Evolutionary conservation across 2,113 vertebrate genomes (phyloP), one percentile per base, ranked within the genome.

Genomic region (Sinocyclocheilus grahami): DNA sequence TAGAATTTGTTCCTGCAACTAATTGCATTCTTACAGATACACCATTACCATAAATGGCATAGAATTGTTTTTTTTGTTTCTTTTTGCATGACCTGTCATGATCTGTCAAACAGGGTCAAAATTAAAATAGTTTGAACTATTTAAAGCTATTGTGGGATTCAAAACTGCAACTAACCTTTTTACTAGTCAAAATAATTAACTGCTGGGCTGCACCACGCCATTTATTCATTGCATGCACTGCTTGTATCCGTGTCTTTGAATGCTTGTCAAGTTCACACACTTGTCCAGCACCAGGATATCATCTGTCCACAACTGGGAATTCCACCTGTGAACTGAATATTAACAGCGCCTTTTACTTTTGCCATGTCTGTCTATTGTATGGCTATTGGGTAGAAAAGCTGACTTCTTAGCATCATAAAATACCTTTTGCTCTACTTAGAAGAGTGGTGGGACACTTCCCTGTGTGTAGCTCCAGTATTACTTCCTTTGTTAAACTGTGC

Each of bases 231-330:
- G 9, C 67, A 71, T 78, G 51, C 53, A 1, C 16, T 30, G 13
- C 27, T 14, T 78, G 24, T 77, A 27, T 6, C 18, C 7, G 2
- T 55, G 9, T 27, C 22, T 20, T 18, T 67, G 42, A 46, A 82
- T 51, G 22, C 60, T 67, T 82, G 22, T 82, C 79, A n/a, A 20
- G 78, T 81, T 37, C 27, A 60, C 53, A n/a, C 22, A 42, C 39
- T 78, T 20, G 18, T 37, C 22, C 37, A 16, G 39, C 20, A 76
- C 12, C 42, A 51, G n/a, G 39, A 12, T 6, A 46, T 62, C 33
- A 42, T 80, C 55, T 39, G 55, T 42, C 22, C 22, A 63, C 22
- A 46, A 62, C 2, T 39, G 37, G 78, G 37, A 37, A 42, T 39
- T 80, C 14, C 12, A 20, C 6, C 20, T 63, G 53, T 63, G 76